These are phyloP conservation scores for Pheosia gnoma DNA, from an alignment of 2,888 invertebrate genomes.

Conservation along the genomic window DNA sequence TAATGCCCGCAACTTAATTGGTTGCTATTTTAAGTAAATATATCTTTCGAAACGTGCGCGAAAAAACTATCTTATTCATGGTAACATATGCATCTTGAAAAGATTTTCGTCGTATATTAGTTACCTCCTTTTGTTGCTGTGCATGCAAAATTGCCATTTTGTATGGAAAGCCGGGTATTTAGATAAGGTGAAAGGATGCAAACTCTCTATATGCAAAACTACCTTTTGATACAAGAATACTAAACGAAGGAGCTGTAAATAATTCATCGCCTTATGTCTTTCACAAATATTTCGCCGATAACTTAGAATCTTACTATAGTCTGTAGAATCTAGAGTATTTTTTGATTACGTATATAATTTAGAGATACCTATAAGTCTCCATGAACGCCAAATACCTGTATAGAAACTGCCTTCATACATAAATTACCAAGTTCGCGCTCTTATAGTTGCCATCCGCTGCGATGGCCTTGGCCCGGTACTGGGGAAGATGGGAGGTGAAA, in stretches of 20 bases:
- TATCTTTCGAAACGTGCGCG: too few species aligned
- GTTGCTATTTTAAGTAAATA: too few species aligned
- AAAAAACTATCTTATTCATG: not conserved
- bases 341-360: not conserved
- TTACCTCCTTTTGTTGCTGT: not conserved
- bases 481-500: too few species aligned
- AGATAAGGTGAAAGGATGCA: slow-evolving; percentile 4
- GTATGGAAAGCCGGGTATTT: not conserved
- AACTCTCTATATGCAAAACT: not conserved
- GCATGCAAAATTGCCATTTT: slow-evolving; percentile 3
- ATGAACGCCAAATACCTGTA: not conserved
- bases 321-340: not conserved
- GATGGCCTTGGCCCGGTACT: too few species aligned
- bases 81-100: not conserved
- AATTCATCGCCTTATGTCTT: too few species aligned
- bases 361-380: not conserved
- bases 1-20: too few species aligned
- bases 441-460: too few species aligned
- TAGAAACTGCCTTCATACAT: too few species aligned
- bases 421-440: too few species aligned
- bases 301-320: too few species aligned
- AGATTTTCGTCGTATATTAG: not conserved
- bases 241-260: not conserved
- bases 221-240: slow-evolving; percentile 1
- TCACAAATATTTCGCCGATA: too few species aligned